Evolutionary conservation across 2,113 vertebrate genomes (phyloP).

Genomic region (Neotoma lepida): DNA sequence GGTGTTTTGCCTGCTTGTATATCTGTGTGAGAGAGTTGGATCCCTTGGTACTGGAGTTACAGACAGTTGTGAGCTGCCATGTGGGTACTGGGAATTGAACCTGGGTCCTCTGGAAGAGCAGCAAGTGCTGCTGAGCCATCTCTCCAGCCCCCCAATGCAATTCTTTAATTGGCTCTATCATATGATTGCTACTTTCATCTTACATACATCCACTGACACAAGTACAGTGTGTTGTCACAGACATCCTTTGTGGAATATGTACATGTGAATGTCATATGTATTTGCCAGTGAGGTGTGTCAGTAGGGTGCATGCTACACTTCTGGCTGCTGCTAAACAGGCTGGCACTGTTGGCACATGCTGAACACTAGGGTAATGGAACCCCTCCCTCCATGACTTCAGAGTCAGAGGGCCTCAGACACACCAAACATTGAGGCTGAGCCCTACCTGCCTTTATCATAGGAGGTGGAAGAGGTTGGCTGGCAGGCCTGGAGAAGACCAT

Average conservation of each 20-base stretch:
- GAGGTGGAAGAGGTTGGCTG: slow-evolving; percentile 86
- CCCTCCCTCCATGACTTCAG: slow-evolving; percentile 33
- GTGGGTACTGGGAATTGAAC: neutral
- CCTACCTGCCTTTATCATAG: slow-evolving; percentile 98
- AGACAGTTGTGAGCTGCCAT: neutral
- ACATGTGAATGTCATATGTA: slow-evolving; percentile 39
- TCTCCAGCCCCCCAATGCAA: neutral
- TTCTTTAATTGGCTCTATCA: slow-evolving; percentile 18
- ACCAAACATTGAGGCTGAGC: slow-evolving; percentile 84
- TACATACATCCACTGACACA: slow-evolving; percentile 7
- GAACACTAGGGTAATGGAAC: neutral
- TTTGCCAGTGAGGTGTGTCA: neutral
- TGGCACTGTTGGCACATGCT: neutral
- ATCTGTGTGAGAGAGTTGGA: neutral
- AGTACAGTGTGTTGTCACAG: neutral
- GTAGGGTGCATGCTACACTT: neutral
- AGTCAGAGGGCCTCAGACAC: neutral
- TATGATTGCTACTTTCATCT: slow-evolving; percentile 19
- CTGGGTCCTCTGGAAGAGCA: too few relatives aligned
- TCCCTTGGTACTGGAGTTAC: neutral
- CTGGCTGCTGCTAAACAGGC: neutral
- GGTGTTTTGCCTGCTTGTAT: neutral
- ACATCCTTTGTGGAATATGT: slow-evolving; percentile 38
- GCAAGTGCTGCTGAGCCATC: neutral
- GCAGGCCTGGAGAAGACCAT: slow-evolving; percentile 92